Evolutionary conservation across 2,113 vertebrate genomes (phyloP).

Genomic region (Ellobius talpinus): DNA sequence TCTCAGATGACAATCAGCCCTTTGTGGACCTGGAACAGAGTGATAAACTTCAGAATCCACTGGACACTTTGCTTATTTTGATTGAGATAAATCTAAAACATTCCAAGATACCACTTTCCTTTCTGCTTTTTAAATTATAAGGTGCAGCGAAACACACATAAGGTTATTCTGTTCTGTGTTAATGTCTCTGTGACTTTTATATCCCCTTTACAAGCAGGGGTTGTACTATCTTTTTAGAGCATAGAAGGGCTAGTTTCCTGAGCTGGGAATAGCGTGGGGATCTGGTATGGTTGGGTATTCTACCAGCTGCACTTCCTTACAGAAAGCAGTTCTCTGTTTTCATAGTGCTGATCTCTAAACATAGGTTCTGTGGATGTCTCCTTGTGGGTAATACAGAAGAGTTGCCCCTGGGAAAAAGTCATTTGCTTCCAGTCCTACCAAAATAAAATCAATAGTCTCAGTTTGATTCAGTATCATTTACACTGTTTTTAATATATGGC

Average conservation of each 20-base stretch:
- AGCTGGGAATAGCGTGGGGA: background rate
- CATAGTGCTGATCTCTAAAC: background rate
- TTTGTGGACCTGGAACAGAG: background rate
- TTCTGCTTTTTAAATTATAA: constrained; percentile 66
- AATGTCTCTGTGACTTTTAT: constrained; percentile 3
- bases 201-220: background rate
- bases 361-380: background rate
- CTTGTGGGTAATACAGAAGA: constrained; percentile 12
- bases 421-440: constrained; percentile 57
- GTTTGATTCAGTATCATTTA: background rate
- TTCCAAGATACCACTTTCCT: constrained; percentile 39
- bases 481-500: constrained; percentile 1
- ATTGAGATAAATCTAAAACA: constrained; percentile 42
- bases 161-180: constrained; percentile 3
- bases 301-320: background rate
- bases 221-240: constrained; percentile 14
- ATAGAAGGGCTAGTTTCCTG: constrained; percentile 17
- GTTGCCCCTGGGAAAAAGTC: constrained; percentile 1
- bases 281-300: background rate
- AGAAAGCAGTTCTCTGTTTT: constrained; percentile 28
- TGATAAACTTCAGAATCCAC: background rate
- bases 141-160: background rate
- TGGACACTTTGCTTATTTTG: constrained; percentile 38
- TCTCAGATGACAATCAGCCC: background rate
- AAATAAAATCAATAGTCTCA: constrained; percentile 22